These are phyloP conservation scores for Erethizon dorsatum DNA, from an alignment of 2,797 vertebrate genomes.

Conservation along the genomic window DNA sequence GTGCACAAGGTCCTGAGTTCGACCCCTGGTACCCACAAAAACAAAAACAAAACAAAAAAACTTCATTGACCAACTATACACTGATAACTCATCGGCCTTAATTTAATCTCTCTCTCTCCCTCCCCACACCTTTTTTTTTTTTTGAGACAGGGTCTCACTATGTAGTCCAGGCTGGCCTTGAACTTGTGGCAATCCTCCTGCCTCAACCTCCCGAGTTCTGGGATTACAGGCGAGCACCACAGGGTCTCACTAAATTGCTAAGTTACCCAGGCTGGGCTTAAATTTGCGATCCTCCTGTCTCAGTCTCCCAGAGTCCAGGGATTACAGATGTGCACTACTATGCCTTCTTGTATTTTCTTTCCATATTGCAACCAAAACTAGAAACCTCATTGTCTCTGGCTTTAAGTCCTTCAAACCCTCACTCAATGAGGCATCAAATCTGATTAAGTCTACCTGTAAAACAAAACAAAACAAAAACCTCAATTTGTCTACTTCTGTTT, in stretches of 20 bases:
- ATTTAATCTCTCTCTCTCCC: background rate
- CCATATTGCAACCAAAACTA: background rate
- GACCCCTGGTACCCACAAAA: too few species aligned
- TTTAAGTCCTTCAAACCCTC: background rate
- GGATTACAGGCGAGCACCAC: background rate
- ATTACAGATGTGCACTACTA: background rate
- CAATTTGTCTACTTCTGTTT: background rate
- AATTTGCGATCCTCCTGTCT: background rate
- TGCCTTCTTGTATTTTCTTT: background rate
- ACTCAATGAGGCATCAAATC: background rate
- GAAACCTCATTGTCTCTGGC: background rate
- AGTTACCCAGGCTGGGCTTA: background rate
- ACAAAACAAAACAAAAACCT: background rate
- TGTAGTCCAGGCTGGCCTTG: background rate
- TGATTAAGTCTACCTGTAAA: background rate
- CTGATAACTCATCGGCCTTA: background rate
- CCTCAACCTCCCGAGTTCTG: background rate
- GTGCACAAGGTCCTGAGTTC: too few species aligned
- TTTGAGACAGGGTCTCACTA: background rate
- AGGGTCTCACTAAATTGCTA: background rate
- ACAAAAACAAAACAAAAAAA: background rate
- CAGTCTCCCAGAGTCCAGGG: background rate
- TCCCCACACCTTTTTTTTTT: rapidly evolving
- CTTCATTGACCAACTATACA: background rate
- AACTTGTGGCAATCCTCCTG: background rate